phyloP scores from a whole-genome alignment of 2,113 vertebrate species.

The Saimiri boliviensis region DNA sequence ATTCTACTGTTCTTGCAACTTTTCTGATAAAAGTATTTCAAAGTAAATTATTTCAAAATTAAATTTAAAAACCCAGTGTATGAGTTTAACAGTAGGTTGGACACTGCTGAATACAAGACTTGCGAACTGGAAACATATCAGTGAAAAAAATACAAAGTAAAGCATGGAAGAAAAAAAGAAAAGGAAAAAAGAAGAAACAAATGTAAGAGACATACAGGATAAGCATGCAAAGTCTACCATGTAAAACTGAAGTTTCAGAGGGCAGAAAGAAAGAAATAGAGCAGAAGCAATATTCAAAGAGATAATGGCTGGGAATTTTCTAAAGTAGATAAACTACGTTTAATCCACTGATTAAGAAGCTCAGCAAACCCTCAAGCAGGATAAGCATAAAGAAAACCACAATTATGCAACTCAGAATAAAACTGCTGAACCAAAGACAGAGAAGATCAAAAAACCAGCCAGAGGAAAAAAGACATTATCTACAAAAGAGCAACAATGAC shows the following conservation, averaged over 20 bases:
- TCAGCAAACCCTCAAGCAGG: not conserved
- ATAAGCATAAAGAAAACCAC: not conserved
- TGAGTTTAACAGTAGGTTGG: not conserved
- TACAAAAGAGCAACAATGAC: not conserved
- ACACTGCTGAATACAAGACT: not conserved
- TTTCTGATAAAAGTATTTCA: not conserved
- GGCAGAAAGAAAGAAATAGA: not conserved
- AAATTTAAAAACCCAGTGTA: not conserved
- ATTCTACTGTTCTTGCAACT: not conserved
- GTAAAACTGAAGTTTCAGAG: not conserved
- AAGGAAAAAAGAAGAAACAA: not conserved
- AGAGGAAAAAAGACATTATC: not conserved
- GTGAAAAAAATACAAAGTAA: not conserved
- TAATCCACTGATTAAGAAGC: not conserved
- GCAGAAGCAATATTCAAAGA: not conserved
- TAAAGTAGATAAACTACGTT: not conserved
- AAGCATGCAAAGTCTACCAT: not conserved
- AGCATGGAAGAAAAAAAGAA: not conserved
- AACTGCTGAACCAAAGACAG: not conserved
- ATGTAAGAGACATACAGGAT: not conserved
- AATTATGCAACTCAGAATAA: not conserved
- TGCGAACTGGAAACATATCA: not conserved
- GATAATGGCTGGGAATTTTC: not conserved
- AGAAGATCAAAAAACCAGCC: not conserved
- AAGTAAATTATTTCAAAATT: constrained; percentile 1